Evolutionary conservation across 1,140 invertebrate species (phyloP).

Genomic region (Penaeus japonicus): DNA sequence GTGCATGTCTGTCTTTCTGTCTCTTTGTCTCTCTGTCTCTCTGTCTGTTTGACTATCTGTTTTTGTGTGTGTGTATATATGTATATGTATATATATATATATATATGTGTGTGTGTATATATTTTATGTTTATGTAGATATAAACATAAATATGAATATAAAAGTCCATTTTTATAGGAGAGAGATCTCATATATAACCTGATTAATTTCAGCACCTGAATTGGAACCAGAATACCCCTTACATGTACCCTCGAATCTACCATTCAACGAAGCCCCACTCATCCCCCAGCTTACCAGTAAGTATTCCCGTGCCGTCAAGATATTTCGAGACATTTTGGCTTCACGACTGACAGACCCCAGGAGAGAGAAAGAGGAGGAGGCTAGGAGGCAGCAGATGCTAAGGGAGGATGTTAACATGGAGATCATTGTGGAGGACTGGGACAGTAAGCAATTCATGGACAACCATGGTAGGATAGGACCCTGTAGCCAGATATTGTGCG

Average conservation of each 20-base stretch:
- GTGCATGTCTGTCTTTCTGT: no score
- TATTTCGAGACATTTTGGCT: constrained; percentile 37
- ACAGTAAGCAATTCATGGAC: constrained; percentile 9
- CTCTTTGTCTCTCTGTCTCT: no score
- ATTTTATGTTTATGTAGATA: no score
- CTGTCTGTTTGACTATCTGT: no score
- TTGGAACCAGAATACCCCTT: constrained; percentile 11
- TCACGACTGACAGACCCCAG: neutral
- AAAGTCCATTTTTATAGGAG: no score
- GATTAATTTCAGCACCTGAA: constrained; percentile 16
- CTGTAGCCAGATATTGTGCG: no score
- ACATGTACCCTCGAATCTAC: constrained; percentile 3
- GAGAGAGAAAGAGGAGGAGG: neutral
- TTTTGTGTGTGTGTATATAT: no score
- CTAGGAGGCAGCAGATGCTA: neutral
- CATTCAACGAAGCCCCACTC: neutral
- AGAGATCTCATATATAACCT: no score
- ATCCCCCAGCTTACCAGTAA: constrained; percentile 33
- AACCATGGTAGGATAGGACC: no score
- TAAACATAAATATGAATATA: no score
- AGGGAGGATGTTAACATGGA: constrained; percentile 13
- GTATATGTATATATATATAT: no score
- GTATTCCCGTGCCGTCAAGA: constrained; percentile 42
- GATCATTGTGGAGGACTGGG: constrained; percentile 44
- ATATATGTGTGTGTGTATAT: no score